Evolutionary conservation across 2,113 vertebrate species (phyloP), one percentile per base, ranked within the genome.

Genomic region (Rutilus rutilus): DNA sequence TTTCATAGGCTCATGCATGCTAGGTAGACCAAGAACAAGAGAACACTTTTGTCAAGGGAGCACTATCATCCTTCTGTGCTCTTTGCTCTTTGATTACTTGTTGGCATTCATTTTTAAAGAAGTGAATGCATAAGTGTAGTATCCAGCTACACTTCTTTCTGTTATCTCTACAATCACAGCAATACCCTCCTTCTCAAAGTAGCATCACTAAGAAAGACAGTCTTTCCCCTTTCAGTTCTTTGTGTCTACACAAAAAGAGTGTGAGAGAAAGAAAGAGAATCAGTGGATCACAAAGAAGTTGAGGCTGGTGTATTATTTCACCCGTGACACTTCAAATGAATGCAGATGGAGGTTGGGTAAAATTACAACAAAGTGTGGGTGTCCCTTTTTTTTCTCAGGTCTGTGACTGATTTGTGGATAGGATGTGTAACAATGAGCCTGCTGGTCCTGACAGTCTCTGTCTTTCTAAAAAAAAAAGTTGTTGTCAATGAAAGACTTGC

Each of bases 181-280:
- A 78, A 73, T 62, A 42, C 79, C 84, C 80, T 83, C 42, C 27
- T 62, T 86, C 64, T 86, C 74, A 45, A 74, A 83, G 74, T 67
- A 86, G 75, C 79, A 79, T 78, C 60, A 71, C 42, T 59, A 71
- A 76, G 74, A 86, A 54, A 77, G 67, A 45, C 64, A 79, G 76
- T 78, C 65, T 88, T 88, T 76, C 42, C 65, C 69, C 27, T 65
- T 75, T 75, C 71, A 36, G 14, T 45, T 19, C 39, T 80, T 71
- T 85, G 78, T 12, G 23, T 81, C 74, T 47, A 65, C 78, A 82
- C 36, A 52, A 84, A 47, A 75, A 47, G 71, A 74, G 71, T 74
- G 71, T 74, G 71, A 59, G 39, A 79, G 27, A 84, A 52, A 80
- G 39, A 47, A 45, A 27, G 23, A 45, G 59, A 80, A 25, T 64